These are phyloP conservation scores for Pheosia gnoma DNA, from an alignment of 2,888 invertebrate species.

Conservation along the genomic window DNA sequence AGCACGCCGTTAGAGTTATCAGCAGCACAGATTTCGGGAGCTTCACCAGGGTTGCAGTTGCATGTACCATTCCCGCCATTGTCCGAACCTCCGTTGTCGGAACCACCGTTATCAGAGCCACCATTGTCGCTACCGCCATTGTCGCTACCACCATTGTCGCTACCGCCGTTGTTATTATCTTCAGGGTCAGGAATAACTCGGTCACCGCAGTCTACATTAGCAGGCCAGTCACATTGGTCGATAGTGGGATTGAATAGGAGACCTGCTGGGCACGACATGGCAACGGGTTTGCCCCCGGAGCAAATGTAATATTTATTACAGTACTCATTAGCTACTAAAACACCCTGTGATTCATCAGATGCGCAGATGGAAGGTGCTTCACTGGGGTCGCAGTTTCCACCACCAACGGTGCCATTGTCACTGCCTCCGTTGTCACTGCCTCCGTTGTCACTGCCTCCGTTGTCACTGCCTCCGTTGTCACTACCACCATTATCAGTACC, in stretches of 20 bases:
- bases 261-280: constrained; percentile 35
- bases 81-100: constrained; percentile 15
- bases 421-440: neutral
- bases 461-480: constrained; percentile 8
- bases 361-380: constrained; percentile 47
- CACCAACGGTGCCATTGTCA: constrained; percentile 8
- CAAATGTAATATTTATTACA: constrained; percentile 56
- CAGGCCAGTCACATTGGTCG: constrained; percentile 53
- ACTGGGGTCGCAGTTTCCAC: constrained; percentile 34
- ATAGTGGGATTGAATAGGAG: constrained; percentile 45
- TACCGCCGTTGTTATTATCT: constrained; percentile 7
- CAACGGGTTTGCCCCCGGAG: constrained; percentile 37
- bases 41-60: constrained; percentile 34
- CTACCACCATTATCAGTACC: no score
- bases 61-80: constrained; percentile 20
- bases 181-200: constrained; percentile 28
- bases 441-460: constrained; percentile 7
- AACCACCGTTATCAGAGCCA: constrained; percentile 1
- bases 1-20: constrained; percentile 42
- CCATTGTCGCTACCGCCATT: neutral
- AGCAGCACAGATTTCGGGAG: constrained; percentile 40
- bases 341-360: constrained; percentile 41
- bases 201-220: constrained; percentile 51
- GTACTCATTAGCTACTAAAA: constrained; percentile 46
- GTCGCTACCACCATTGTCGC: neutral